Base-by-base conservation (phyloP, 2,888 invertebrate genomes). In the Cephalotes varians region DNA sequence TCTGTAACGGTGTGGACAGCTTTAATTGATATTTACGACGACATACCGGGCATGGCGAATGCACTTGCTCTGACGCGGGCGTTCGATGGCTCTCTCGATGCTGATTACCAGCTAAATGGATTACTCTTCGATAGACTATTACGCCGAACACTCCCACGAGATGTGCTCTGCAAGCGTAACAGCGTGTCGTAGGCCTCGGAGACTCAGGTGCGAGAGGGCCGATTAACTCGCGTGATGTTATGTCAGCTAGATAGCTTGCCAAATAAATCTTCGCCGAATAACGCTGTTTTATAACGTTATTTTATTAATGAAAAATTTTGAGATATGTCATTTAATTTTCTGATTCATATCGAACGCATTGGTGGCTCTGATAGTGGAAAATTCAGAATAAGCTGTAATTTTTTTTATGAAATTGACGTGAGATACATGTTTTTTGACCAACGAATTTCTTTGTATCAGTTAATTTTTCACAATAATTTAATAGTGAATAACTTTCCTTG, bases 71-170 rank as follows among this genome's bases (percentile, higher is more conserved):
- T 10, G 51, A 65, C 56, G 40, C 51, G 44, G 25, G 34, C 37
- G n/a, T 31, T 54, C 40, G 79, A 56, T 54, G 12, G 51, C 44
- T 44, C 54, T 73, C 44, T 80, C 81, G 83, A 88, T 83, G 90
- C 86, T 91, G 91, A 91, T 92, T 90, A 91, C 84, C 85, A 73
- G 76, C 81, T 88, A 91, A 91, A 90, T 88, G 87, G 89, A 92
- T 91, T 92, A 91, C 88, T 84, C 82, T 87, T 92, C 94, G 89
- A 89, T 88, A 88, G 89, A 89, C 90, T 91, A 91, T 90, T 88
- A 90, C 87, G 72, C 71, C 73, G 77, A 82, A 82, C 81, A 85
- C 72, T 90, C 90, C 84, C 91, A 69, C 49, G 86, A 86, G 90
- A 76, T 49, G 64, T 58, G 44, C 0, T 21, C n/a, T 15, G 74